These are phyloP conservation scores for Drosophila bocqueti DNA, from an alignment of 1,140 invertebrate species.

Conservation along the genomic window DNA sequence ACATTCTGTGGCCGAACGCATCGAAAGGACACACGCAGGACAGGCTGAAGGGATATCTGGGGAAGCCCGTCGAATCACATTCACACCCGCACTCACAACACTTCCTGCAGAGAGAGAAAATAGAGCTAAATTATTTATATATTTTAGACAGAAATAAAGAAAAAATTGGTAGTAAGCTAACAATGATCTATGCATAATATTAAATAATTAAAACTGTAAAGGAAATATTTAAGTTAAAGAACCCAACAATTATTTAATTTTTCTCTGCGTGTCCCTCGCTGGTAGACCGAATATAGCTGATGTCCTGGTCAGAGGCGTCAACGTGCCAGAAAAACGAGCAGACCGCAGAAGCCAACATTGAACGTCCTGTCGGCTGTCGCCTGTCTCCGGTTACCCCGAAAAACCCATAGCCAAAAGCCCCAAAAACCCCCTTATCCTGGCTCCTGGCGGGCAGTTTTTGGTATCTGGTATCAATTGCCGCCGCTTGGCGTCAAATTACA, in stretches of 20 bases:
- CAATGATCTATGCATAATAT: background rate
- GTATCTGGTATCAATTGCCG: conserved; percentile 67
- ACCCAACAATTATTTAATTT: background rate
- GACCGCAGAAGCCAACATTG: conserved; percentile 59
- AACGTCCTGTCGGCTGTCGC: conserved; percentile 29
- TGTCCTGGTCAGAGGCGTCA: conserved; percentile 55
- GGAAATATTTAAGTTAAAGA: background rate
- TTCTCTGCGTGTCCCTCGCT: conserved; percentile 2
- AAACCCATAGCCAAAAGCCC: conserved; percentile 13
- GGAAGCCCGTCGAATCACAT: conserved; percentile 4
- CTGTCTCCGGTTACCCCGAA: conserved; percentile 40
- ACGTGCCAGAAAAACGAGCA: conserved; percentile 52
- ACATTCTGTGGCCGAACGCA: conserved; percentile 78
- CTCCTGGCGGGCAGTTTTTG: conserved; percentile 19
- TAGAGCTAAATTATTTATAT: accelerated
- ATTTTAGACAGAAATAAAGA: too few relatives aligned
- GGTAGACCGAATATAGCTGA: conserved; percentile 29
- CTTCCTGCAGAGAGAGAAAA: conserved; percentile 2
- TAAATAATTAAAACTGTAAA: background rate
- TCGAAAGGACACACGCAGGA: conserved; percentile 35
- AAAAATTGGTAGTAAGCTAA: background rate
- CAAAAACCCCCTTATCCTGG: conserved; percentile 10
- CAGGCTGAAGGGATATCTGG: background rate
- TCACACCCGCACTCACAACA: conserved; percentile 1
- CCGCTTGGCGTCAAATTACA: conserved; percentile 65